Base-by-base conservation (phyloP, 2,797 vertebrate species). In the Rousettus madagascariensis region DNA sequence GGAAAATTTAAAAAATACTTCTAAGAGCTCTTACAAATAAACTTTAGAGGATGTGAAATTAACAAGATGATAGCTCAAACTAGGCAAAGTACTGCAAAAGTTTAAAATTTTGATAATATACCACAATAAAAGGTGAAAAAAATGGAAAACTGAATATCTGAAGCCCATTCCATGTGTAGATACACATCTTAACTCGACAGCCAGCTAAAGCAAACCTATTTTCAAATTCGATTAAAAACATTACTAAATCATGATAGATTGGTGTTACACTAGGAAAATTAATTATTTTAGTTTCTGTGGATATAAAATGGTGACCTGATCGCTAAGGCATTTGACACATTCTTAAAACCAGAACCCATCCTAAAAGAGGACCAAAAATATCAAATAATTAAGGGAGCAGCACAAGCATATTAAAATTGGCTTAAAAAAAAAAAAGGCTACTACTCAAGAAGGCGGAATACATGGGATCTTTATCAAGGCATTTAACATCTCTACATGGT, bases 41-140 rank as follows among this genome's bases (percentile, higher is more conserved):
- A 93, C 9, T 83, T 78, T 51, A 36, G 72, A 90, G 75, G 19
- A 80, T 82, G 1, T 92, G 88, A 96, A 96, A 89, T 89, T 43
- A 92, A 17, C 4, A 69, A 88, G 57, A 77, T 65, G 82, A 94
- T 19, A 85, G 33, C 66, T 93, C 6, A 91, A 26, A 80, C 49
- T 85, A 86, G 61, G 53, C 38, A 91, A 85, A 91, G 28, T 36
- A 65, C 19, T 66, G 13, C 55, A 19, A 83, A 93, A 94, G 28
- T 61, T 88, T 93, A 78, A 77, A 86, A 46, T 82, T 90, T 80
- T 92, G 41, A 75, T 84, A 92, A 53, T 19, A 85, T 61, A 69
- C 15, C 78, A 94, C 30, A 51, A 74, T 71, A 86, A 82, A 87
- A 30, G 86, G 16, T 65, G n/a, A 77, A 59, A 30, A 92, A 87